Percentiles rank a stretch among this genome's conserved stretches.
Evolutionary conservation across 2,888 invertebrate genomes (phyloP).

Genomic region (Platynereis dumerilii): DNA sequence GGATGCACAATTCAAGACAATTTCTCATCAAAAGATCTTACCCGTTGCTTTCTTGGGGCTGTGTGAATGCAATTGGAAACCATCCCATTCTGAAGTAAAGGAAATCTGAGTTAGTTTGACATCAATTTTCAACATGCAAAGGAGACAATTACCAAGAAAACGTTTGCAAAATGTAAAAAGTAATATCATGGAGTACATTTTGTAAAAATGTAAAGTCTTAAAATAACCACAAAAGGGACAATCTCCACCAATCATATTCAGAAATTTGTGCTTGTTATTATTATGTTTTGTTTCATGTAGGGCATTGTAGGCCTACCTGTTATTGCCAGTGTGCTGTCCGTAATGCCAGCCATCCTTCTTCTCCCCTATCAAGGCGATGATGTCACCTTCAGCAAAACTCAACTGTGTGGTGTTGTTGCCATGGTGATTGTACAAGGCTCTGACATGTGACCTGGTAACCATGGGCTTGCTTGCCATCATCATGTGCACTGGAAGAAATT

Average conservation of each 20-base stretch:
- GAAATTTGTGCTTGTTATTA: too few species aligned
- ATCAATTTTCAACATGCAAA: too few species aligned
- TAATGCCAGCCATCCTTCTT: conserved; percentile 96
- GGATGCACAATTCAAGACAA: too few species aligned
- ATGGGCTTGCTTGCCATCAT: conserved; percentile 38
- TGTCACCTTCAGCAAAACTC: conserved; percentile 88
- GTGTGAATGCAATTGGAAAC: conserved; percentile 95
- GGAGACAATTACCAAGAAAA: too few species aligned
- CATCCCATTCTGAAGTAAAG: conserved; percentile 76
- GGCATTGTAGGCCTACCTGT: conserved; percentile 68
- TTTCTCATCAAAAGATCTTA: too few species aligned
- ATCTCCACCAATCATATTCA: too few species aligned
- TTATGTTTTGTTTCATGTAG: too few species aligned
- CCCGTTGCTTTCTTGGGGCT: conserved; percentile 69
- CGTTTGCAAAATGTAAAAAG: too few species aligned
- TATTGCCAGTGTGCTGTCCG: conserved; percentile 91
- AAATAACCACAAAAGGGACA: too few species aligned
- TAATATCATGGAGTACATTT: too few species aligned
- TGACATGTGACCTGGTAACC: conserved; percentile 72
- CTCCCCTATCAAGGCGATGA: conserved; percentile 86
- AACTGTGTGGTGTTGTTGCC: conserved; percentile 89
- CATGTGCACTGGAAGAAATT: conserved; percentile 14
- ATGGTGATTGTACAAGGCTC: conserved; percentile 87
- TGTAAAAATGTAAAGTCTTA: too few species aligned
- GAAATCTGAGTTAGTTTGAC: too few species aligned